Percentiles rank a stretch among this genome's conserved stretches.
These are phyloP conservation scores for Colletes gigas DNA, from an alignment of 1,140 invertebrate species.

Conservation along the genomic window DNA sequence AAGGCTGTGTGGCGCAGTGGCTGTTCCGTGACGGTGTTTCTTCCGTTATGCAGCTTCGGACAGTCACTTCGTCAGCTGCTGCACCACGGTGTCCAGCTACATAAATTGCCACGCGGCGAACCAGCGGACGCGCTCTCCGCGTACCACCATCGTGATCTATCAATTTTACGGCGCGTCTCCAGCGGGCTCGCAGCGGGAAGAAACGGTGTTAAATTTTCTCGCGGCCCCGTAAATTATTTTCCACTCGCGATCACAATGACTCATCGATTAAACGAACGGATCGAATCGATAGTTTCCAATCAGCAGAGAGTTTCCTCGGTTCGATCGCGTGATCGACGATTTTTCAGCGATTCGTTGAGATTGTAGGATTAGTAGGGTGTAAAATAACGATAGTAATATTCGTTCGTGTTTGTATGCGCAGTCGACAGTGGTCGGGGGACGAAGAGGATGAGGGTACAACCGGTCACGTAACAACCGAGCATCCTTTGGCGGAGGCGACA, in stretches of 20 bases:
- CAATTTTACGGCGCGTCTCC: conserved; percentile 26
- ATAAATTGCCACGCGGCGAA: conserved; percentile 15
- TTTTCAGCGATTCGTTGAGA: no score
- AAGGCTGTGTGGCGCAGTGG: neutral
- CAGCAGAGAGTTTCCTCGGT: no score
- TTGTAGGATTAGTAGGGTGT: no score
- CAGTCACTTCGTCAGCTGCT: conserved; percentile 44
- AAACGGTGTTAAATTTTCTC: conserved; percentile 17
- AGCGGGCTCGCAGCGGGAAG: conserved; percentile 7
- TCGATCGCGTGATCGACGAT: no score
- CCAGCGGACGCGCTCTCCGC: neutral
- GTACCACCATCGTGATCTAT: conserved; percentile 41
- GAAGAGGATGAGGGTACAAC: conserved; percentile 69
- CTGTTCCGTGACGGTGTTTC: neutral
- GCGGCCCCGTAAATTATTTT: conserved; percentile 26
- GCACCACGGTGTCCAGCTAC: neutral
- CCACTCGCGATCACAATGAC: conserved; percentile 14
- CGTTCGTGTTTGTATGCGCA: conserved; percentile 39
- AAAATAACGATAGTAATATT: neutral
- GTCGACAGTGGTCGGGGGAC: conserved; percentile 75
- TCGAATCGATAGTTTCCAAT: neutral
- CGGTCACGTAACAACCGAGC: conserved; percentile 67
- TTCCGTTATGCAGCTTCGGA: conserved; percentile 47
- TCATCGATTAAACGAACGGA: conserved; percentile 31
- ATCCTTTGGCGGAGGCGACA: conserved; percentile 71